phyloP scores from a whole-genome alignment of 2,113 vertebrate species.

The Megaptera novaeangliae region DNA sequence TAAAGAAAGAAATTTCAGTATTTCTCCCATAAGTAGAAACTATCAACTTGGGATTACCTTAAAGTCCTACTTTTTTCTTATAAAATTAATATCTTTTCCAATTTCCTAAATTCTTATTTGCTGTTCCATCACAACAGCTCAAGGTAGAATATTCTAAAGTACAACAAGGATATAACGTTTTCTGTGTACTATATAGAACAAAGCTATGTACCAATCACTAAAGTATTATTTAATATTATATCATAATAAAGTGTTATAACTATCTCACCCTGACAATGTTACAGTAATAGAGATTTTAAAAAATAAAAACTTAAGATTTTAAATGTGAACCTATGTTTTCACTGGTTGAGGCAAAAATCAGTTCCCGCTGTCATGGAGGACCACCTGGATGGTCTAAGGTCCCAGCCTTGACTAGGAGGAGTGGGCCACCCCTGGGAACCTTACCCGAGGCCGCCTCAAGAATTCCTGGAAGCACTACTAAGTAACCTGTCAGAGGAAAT shows the following conservation, averaged over 20 bases:
- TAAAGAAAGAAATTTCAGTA: background rate
- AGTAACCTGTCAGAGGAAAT: background rate
- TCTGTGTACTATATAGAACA: background rate
- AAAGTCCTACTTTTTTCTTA: background rate
- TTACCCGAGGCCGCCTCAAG: background rate
- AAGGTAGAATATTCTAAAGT: background rate
- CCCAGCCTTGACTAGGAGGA: background rate
- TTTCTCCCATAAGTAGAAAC: background rate
- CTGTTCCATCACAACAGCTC: background rate
- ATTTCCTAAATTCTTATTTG: slow-evolving; percentile 17
- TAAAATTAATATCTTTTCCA: background rate
- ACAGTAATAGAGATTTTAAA: background rate
- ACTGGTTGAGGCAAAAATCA: background rate
- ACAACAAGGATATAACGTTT: background rate
- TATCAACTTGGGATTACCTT: background rate
- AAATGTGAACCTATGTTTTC: background rate
- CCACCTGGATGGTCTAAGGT: background rate
- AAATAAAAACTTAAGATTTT: background rate
- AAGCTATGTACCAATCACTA: background rate
- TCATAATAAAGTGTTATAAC: background rate
- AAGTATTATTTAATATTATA: background rate
- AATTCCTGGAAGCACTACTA: background rate
- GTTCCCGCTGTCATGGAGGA: background rate
- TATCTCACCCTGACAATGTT: background rate
- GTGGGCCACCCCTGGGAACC: background rate